phyloP scores from a whole-genome alignment of 2,797 vertebrate species.

The Scarus forsteni region DNA sequence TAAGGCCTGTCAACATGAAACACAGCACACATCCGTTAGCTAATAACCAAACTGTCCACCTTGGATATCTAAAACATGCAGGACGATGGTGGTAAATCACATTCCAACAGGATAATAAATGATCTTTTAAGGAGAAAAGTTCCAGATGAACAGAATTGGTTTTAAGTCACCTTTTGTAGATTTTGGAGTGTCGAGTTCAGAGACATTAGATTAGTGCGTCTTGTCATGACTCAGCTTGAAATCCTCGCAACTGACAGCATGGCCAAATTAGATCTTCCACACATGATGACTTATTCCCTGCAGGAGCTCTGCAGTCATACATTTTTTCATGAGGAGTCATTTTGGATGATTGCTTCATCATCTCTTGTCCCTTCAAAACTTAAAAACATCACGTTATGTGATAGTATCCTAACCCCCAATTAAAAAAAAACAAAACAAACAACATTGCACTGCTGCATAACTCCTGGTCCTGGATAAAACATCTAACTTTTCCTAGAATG shows the following conservation, averaged over 20 bases:
- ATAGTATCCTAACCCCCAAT: no score
- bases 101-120: conserved; percentile 13
- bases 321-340: not conserved
- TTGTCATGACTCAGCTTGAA: not conserved
- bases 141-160: conserved; percentile 19
- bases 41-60: conserved; percentile 24
- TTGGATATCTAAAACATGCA: conserved; percentile 17
- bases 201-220: not conserved
- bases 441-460: no score
- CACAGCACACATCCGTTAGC: conserved; percentile 52
- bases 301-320: not conserved
- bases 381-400: no score
- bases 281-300: not conserved
- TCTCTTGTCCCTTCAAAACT: not conserved
- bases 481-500: no score
- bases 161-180: not conserved
- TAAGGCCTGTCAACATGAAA: conserved; percentile 58
- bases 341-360: not conserved
- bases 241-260: not conserved
- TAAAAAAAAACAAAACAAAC: no score
- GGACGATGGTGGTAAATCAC: conserved; percentile 22
- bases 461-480: no score
- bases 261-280: not conserved
- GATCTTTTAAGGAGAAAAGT: conserved; percentile 2
- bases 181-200: not conserved